Evolutionary conservation across 2,888 invertebrate genomes (phyloP).

Genomic region (Elaeidobius kamerunicus): DNA sequence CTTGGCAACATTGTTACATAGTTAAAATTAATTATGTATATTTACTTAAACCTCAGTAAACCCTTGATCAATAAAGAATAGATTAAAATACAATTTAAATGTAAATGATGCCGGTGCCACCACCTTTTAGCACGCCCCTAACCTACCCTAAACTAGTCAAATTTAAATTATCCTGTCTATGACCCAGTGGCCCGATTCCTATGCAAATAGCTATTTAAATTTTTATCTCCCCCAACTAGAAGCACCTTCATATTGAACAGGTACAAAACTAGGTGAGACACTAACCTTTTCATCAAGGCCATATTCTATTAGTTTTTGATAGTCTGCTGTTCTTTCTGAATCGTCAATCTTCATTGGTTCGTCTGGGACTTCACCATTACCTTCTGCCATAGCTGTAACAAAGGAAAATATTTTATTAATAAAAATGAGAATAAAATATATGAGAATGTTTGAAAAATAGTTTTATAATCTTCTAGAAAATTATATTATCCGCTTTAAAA

Average conservation of each 20-base stretch:
- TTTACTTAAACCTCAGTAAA: no score
- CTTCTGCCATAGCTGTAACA: slow-evolving; percentile 75
- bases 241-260: not conserved
- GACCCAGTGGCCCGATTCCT: no score
- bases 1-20: not conserved
- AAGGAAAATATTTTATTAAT: slow-evolving; percentile 22
- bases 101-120: no score
- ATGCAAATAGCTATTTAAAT: no score
- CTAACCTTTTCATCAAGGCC: slow-evolving; percentile 82
- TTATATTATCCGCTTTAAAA: no score
- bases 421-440: not conserved
- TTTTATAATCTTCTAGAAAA: no score
- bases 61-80: no score
- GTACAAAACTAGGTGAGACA: not conserved
- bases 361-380: slow-evolving; percentile 81
- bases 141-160: no score
- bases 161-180: no score
- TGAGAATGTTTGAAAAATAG: not conserved
- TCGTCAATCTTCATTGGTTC: slow-evolving; percentile 61
- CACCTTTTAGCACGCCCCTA: no score
- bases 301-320: slow-evolving; percentile 91
- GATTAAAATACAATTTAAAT: no score
- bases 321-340: slow-evolving; percentile 78
- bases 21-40: no score
- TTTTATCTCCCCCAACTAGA: not conserved